phyloP scores from a whole-genome alignment of 2,797 vertebrate species.

The Falco berigora region DNA sequence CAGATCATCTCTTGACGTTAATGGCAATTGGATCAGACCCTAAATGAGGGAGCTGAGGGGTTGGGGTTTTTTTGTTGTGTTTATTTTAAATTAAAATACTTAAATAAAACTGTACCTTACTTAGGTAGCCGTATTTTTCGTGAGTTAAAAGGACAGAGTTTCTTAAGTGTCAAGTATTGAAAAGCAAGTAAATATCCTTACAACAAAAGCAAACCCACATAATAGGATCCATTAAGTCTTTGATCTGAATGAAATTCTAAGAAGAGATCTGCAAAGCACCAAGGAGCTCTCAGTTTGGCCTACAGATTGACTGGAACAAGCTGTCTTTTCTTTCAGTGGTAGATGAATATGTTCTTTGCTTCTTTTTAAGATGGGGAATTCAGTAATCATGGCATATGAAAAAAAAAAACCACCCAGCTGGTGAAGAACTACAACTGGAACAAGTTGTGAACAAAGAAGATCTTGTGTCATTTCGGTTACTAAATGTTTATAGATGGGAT shows the following conservation, averaged over 20 bases:
- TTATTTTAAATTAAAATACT: constrained; percentile 16
- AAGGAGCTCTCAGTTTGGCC: not conserved
- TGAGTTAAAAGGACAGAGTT: not conserved
- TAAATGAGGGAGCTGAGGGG: not conserved
- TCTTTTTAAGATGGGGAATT: not conserved
- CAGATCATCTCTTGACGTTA: constrained; percentile 39
- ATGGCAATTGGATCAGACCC: constrained; percentile 18
- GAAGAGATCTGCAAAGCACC: not conserved
- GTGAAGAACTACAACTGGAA: not conserved
- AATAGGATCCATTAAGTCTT: not conserved
- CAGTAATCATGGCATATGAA: not conserved
- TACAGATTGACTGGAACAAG: not conserved
- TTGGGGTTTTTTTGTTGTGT: not conserved
- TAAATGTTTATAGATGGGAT: not conserved
- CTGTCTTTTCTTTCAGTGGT: not conserved
- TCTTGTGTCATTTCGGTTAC: not conserved
- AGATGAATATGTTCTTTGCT: not conserved
- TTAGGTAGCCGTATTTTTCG: not conserved
- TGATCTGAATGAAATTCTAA: not conserved
- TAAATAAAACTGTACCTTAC: not conserved
- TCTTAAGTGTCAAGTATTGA: not conserved
- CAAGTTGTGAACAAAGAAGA: not conserved
- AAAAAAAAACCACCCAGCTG: not conserved
- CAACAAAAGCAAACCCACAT: not conserved
- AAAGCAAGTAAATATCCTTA: not conserved